Evolutionary conservation across 2,797 vertebrate species (phyloP).

Genomic region (Fratercula arctica): DNA sequence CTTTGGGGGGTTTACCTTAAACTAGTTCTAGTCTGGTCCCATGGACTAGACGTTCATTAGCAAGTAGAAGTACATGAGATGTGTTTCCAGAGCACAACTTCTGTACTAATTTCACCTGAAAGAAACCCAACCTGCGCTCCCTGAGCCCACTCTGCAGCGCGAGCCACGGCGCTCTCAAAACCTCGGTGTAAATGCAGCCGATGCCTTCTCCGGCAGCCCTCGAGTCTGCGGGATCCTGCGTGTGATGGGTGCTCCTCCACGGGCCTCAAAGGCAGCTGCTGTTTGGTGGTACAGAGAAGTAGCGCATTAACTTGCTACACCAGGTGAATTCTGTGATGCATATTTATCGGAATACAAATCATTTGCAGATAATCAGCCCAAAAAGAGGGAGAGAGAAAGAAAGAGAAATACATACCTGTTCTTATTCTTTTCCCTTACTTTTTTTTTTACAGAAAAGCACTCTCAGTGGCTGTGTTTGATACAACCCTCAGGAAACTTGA

Average conservation of each 20-base stretch:
- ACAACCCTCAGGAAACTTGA: not conserved
- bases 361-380: not conserved
- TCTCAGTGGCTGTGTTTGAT: not conserved
- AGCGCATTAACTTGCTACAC: not conserved
- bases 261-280: not conserved
- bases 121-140: not conserved
- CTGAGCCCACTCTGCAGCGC: not conserved
- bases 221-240: rapidly evolving
- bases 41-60: not conserved
- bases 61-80: not conserved
- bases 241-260: not conserved
- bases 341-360: not conserved
- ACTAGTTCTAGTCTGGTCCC: not conserved
- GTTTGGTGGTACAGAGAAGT: not conserved
- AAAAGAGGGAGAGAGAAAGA: not conserved
- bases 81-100: not conserved
- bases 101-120: not conserved
- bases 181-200: not conserved
- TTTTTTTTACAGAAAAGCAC: not conserved
- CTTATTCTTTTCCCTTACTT: not conserved
- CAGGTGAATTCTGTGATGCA: not conserved
- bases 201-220: not conserved
- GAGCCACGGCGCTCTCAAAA: not conserved
- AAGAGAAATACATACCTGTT: not conserved
- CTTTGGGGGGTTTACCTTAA: not conserved